phyloP scores from a whole-genome alignment of 1,140 invertebrate species.

The Drosophila athabasca region DNA sequence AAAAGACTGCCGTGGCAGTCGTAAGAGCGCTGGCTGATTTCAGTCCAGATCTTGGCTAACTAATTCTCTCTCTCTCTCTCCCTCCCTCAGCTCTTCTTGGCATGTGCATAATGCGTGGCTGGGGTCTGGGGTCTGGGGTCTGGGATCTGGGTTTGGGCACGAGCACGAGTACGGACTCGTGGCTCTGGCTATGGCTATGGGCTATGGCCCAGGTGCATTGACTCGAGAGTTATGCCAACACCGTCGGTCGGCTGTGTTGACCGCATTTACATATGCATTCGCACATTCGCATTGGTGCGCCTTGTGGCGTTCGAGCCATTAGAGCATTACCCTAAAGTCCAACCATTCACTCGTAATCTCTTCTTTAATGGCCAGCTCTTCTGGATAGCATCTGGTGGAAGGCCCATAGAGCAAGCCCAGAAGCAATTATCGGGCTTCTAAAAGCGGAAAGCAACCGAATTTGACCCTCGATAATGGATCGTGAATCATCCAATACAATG shows the following conservation, averaged over 20 bases:
- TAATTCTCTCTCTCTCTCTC: neutral
- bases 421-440: conserved; percentile 24
- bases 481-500: conserved; percentile 7
- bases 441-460: conserved; percentile 48
- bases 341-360: too few relatives aligned
- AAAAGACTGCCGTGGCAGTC: too few relatives aligned
- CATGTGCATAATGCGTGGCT: conserved; percentile 31
- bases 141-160: too few relatives aligned
- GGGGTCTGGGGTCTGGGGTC: neutral
- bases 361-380: too few relatives aligned
- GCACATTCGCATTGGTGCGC: neutral
- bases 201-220: conserved; percentile 20
- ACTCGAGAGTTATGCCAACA: conserved; percentile 24
- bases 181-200: neutral
- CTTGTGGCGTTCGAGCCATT: too few relatives aligned
- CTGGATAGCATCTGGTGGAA: too few relatives aligned
- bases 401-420: too few relatives aligned
- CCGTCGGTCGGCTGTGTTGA: conserved; percentile 4
- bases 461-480: conserved; percentile 58
- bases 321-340: too few relatives aligned
- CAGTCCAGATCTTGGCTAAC: too few relatives aligned
- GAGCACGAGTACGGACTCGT: too few relatives aligned
- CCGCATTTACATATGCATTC: neutral
- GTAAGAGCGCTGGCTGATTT: too few relatives aligned
- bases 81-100: neutral